These are phyloP conservation scores for Melanostigma gelatinosum DNA, from an alignment of 2,113 vertebrate species.

Conservation along the genomic window DNA sequence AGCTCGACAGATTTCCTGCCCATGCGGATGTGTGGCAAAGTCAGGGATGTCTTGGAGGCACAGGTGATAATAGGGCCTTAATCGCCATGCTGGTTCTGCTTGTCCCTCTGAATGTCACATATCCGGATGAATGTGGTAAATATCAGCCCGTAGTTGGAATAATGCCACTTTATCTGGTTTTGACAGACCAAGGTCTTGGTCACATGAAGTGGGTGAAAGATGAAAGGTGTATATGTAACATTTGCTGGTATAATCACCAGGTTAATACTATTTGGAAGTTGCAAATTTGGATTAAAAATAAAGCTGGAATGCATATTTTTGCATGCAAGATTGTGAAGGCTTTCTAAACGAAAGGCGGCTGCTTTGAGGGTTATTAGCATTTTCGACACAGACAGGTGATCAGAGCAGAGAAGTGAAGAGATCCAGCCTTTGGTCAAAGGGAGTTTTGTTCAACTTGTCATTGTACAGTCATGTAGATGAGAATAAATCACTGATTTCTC, in stretches of 20 bases:
- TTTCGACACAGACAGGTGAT: constrained; percentile 59
- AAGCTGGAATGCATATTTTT: constrained; percentile 82
- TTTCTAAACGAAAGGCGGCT: constrained; percentile 54
- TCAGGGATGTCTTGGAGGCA: constrained; percentile 79
- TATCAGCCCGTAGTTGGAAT: constrained; percentile 75
- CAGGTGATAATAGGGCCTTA: constrained; percentile 83
- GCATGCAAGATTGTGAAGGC: constrained; percentile 73
- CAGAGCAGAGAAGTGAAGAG: constrained; percentile 35
- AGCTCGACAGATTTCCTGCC: constrained; percentile 81
- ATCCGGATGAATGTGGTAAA: constrained; percentile 82
- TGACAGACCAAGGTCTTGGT: constrained; percentile 81
- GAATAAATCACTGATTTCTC: not conserved
- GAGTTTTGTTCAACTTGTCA: constrained; percentile 2
- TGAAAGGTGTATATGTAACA: constrained; percentile 78
- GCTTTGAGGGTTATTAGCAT: constrained; percentile 71
- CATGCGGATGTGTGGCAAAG: constrained; percentile 69
- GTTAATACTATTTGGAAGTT: constrained; percentile 83
- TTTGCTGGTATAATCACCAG: constrained; percentile 76
- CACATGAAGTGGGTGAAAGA: constrained; percentile 76
- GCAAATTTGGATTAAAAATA: constrained; percentile 84
- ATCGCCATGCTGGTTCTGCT: constrained; percentile 81
- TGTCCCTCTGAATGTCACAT: constrained; percentile 82
- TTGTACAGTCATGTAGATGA: not conserved
- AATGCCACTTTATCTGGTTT: constrained; percentile 78
- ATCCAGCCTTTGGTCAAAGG: constrained; percentile 54